Percentiles rank a stretch among this genome's conserved stretches.
Conservation (phyloP, 2,888 invertebrate species). For the Blera fallax region DNA sequence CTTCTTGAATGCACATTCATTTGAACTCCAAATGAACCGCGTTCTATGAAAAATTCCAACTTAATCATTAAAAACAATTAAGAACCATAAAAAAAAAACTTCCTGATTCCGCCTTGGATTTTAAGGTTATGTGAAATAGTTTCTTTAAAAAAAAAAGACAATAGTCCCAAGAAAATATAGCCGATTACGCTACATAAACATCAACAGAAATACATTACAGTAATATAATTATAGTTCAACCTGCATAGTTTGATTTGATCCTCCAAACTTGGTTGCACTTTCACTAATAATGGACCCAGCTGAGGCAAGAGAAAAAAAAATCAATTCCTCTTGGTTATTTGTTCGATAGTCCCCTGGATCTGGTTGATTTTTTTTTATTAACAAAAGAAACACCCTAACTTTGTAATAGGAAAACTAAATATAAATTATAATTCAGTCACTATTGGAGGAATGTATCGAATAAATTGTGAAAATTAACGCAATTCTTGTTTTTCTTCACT, state of each 20-base stretch:
- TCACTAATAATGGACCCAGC: conserved; percentile 32
- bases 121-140: conserved; percentile 54
- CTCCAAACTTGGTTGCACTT: conserved; percentile 33
- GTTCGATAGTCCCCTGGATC: conserved; percentile 54
- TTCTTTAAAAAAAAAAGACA: conserved; percentile 8
- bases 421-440: neutral
- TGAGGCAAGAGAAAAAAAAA: conserved; percentile 49
- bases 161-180: neutral
- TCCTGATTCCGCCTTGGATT: conserved; percentile 24
- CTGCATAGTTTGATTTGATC: conserved; percentile 37
- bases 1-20: neutral
- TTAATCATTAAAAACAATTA: conserved; percentile 24
- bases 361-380: conserved; percentile 13
- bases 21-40: neutral
- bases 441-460: neutral
- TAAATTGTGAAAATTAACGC: conserved; percentile 1
- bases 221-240: conserved; percentile 10
- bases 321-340: conserved; percentile 64
- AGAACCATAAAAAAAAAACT: neutral
- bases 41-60: neutral
- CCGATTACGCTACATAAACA: neutral
- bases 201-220: neutral
- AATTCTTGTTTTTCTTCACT: conserved; percentile 18
- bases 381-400: conserved; percentile 38
- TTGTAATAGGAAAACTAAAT: neutral